Conservation (phyloP, 2,113 vertebrate species). For the Paramisgurnus dabryanus region DNA sequence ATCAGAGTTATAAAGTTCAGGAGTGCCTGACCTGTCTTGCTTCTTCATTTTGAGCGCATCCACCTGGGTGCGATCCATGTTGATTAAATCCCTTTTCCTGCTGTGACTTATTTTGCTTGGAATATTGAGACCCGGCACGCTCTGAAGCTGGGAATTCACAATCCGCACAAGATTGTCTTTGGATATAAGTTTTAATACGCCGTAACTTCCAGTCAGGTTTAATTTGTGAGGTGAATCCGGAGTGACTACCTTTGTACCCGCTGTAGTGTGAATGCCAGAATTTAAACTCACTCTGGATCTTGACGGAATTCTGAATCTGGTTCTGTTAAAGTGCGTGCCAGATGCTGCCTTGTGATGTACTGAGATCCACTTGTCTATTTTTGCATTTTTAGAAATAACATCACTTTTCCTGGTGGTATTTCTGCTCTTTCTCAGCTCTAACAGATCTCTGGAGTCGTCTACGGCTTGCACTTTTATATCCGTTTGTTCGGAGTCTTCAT, state of each 20-base stretch:
- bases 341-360: slow-evolving; percentile 65
- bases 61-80: slow-evolving; percentile 68
- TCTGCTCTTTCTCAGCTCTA: slow-evolving; percentile 60
- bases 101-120: slow-evolving; percentile 71
- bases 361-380: slow-evolving; percentile 60
- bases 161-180: slow-evolving; percentile 77
- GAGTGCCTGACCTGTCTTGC: slow-evolving; percentile 66
- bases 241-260: slow-evolving; percentile 60
- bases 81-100: slow-evolving; percentile 76
- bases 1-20: slow-evolving; percentile 64
- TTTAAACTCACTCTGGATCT: slow-evolving; percentile 64
- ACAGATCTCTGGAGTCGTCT: slow-evolving; percentile 53
- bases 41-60: slow-evolving; percentile 64
- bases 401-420: slow-evolving; percentile 68
- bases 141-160: slow-evolving; percentile 76
- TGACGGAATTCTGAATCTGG: slow-evolving; percentile 63
- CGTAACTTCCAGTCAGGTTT: slow-evolving; percentile 72
- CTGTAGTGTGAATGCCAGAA: slow-evolving; percentile 60
- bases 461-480: slow-evolving; percentile 43
- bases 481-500: slow-evolving; percentile 56
- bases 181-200: slow-evolving; percentile 71
- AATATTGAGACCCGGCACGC: slow-evolving; percentile 63
- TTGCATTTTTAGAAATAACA: slow-evolving; percentile 48
- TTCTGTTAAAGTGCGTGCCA: slow-evolving; percentile 67
- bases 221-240: slow-evolving; percentile 65